Percentiles rank a stretch among this genome's conserved stretches.
These are phyloP conservation scores for Onychostoma macrolepis DNA, from an alignment of 2,113 vertebrate species.

Conservation along the genomic window DNA sequence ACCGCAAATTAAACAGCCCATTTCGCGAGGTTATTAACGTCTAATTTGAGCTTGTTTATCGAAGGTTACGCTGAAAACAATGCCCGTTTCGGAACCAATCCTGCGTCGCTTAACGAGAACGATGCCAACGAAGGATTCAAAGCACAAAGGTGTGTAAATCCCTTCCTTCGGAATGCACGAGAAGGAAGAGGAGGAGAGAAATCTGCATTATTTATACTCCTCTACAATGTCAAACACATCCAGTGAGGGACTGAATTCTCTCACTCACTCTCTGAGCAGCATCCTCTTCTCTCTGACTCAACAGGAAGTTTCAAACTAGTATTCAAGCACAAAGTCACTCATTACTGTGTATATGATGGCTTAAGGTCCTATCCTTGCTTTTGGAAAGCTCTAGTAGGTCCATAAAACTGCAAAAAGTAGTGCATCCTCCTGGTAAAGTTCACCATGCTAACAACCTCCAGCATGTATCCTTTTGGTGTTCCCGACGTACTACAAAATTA, in stretches of 20 bases:
- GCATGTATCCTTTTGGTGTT: not conserved
- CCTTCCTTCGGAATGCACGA: conserved; percentile 46
- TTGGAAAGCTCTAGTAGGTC: not conserved
- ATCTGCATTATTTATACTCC: conserved; percentile 55
- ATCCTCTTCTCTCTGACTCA: conserved; percentile 5
- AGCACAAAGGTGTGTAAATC: conserved; percentile 54
- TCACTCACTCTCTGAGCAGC: conserved; percentile 20
- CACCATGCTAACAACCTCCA: not conserved
- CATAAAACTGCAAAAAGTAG: not conserved
- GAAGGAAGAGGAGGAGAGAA: conserved; percentile 36
- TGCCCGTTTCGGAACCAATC: conserved; percentile 65
- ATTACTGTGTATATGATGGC: not conserved
- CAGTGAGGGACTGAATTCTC: conserved; percentile 25
- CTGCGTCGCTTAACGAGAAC: conserved; percentile 9
- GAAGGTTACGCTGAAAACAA: conserved; percentile 63
- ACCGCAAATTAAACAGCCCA: conserved; percentile 51
- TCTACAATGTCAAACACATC: conserved; percentile 41
- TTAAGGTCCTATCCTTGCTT: not conserved
- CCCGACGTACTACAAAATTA: not conserved
- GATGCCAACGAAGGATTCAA: conserved; percentile 37
- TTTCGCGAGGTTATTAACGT: conserved; percentile 45
- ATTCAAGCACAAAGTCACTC: not conserved
- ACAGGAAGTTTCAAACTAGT: conserved; percentile 6
- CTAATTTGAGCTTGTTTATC: conserved; percentile 16
- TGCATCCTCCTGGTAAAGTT: not conserved